Conservation (phyloP, 2,888 invertebrate species). For the Drosophila eohydei region DNA sequence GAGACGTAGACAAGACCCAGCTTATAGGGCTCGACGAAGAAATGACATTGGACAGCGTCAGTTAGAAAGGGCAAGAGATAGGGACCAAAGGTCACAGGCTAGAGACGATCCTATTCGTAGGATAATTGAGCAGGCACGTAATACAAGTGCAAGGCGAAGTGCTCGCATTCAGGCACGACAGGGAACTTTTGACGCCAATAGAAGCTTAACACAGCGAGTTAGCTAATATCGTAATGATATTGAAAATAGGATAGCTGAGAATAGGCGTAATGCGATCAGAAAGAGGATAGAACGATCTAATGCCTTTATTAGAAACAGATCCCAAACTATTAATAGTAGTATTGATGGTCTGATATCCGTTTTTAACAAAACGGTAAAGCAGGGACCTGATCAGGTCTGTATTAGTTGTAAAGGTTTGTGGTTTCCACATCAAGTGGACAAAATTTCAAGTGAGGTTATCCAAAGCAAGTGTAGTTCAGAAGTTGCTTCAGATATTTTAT, state of each 20-base stretch:
- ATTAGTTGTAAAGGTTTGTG: not conserved
- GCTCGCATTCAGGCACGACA: too few relatives aligned
- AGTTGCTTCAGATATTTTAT: constrained; percentile 1
- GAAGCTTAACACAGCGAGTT: too few relatives aligned
- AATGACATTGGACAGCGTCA: not conserved
- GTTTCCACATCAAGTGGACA: not conserved
- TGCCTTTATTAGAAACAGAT: not conserved
- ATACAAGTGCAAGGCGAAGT: too few relatives aligned
- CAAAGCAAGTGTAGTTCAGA: not conserved
- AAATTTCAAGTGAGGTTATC: not conserved
- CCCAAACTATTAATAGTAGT: not conserved
- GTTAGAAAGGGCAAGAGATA: not conserved
- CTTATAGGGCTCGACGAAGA: not conserved
- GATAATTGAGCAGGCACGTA: too few relatives aligned
- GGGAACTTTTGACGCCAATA: too few relatives aligned
- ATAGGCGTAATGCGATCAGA: not conserved
- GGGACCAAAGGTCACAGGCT: not conserved
- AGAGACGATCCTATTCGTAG: not conserved
- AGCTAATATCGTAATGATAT: too few relatives aligned
- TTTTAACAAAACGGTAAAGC: not conserved
- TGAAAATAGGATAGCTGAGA: not conserved
- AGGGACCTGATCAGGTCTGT: not conserved
- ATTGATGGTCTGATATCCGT: not conserved
- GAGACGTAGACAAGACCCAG: too few relatives aligned
- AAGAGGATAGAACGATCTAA: not conserved